Evolutionary conservation across 2,797 vertebrate genomes (phyloP), one percentile per base, ranked within the genome.

Genomic region (Mus caroli): DNA sequence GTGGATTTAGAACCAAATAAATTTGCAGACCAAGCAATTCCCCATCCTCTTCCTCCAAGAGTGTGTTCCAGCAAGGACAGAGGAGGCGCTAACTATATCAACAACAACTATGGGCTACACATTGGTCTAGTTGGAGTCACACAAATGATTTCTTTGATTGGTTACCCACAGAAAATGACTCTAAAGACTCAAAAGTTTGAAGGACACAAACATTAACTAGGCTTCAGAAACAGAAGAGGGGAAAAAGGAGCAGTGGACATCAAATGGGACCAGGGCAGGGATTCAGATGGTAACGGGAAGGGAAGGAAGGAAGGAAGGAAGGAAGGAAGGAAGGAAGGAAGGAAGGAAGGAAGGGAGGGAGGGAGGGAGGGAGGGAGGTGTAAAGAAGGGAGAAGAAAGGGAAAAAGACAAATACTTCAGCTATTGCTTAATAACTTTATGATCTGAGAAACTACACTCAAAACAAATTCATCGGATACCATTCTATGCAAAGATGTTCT

Each of bases 361-460:
- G 14, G 12, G 14, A 64, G 56, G 13, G 50, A 19, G 60, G 17
- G 26, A 31, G 50, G 46, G 9, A 50, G 46, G 9, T 6, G 46
- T 50, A 10, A 4, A 54, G 4, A 37, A 15, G 4, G 2, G 37
- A 67, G n/a, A 20, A 1, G 13, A 34, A 22, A 69, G 12, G 60
- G 20, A 15, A 17, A 17, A 19, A 17, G 34, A 40, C 62, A 82
- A 40, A 84, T 13, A 82, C 43, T 60, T 86, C 50, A 90, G 50
- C 50, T 58, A 87, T 71, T n/a, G 28, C 2, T 58, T 84, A 11
- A 77, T 46, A 77, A 26, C 46, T 91, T 62, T 26, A 46, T 88
- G 43, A 85, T 56, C 88, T 85, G n/a, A 58, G 37, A 94, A 94
- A 83, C 84, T 84, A 73, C 52, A 85, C 43, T 60, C 37, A 78